phyloP scores from a whole-genome alignment of 2,797 vertebrate genomes.

The Falco cherrug region DNA sequence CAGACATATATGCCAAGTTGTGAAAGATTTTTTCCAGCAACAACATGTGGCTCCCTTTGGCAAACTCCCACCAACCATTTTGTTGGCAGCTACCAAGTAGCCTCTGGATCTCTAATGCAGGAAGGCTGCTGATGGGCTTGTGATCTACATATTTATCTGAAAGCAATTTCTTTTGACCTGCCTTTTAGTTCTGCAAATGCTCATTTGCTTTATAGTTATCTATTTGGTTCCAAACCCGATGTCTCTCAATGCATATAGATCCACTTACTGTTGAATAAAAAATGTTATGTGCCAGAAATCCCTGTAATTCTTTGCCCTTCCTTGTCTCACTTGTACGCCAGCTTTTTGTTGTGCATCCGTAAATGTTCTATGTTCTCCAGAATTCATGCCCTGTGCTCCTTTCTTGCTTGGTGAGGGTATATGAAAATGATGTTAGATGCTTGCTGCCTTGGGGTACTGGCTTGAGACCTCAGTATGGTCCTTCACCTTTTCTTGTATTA shows the following conservation, averaged over 20 bases:
- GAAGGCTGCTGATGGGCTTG: not conserved
- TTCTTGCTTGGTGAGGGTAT: not conserved
- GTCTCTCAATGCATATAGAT: not conserved
- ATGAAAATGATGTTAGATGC: not conserved
- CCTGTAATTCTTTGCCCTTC: not conserved
- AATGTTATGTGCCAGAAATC: not conserved
- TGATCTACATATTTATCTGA: slow-evolving; percentile 23
- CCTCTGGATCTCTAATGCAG: slow-evolving; percentile 13
- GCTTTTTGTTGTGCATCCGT: not conserved
- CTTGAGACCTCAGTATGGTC: not conserved
- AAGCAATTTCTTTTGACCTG: slow-evolving; percentile 46
- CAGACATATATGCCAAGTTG: slow-evolving; percentile 22
- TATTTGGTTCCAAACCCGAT: not conserved
- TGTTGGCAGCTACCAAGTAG: slow-evolving; percentile 38
- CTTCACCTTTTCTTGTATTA: not conserved
- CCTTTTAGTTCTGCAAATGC: slow-evolving; percentile 12
- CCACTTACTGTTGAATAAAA: not conserved
- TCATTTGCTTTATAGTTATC: slow-evolving; percentile 33
- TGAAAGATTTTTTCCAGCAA: slow-evolving; percentile 63
- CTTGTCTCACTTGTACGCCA: not conserved
- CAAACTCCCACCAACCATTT: slow-evolving; percentile 4
- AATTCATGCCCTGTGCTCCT: not conserved
- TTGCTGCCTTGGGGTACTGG: not conserved
- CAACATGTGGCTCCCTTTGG: not conserved
- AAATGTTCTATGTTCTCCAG: not conserved